Base-by-base conservation (phyloP, 2,888 invertebrate genomes). In the Sialis fuliginosa region DNA sequence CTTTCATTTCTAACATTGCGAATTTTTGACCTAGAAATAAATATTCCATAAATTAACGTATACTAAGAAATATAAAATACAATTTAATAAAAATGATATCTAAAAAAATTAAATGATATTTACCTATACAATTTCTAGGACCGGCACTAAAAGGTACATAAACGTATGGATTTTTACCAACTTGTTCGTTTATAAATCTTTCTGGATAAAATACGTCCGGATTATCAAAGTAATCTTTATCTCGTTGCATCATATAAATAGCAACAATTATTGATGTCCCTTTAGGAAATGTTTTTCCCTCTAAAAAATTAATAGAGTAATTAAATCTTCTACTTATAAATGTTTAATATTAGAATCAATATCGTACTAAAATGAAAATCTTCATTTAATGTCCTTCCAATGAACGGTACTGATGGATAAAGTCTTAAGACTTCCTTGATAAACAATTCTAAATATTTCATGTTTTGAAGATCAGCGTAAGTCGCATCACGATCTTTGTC, bases 361-460 rank as follows among this genome's bases (percentile, higher is more conserved):
- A 12, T 10, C 51, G 46, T 50, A 61, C 61, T 57, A 45, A 57
- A 52, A 50, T 54, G 49, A 5, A 57, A 56, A 40, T 70, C 69
- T 51, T 65, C 61, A 1, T 56, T 58, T 1, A 68, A 54, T 37
- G 56, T 51, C 50, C 74, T 60, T 50, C 63, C 66, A 47, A 69
- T 67, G 1, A 70, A 47, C 2, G 74, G 73, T 2, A 72, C 73
- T 0, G 71, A 63, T 0, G 75, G 72, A 52, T 64, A 73, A 10
- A 75, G 51, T 7, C 75, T 58, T 35, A 74, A 58, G 0, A 68
- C 58, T 56, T 74, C 74, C 52, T 70, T 74, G 40, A 74, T 68
- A 0, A 71, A 69, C 39, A 65, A 52, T 45, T 72, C 72, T 50
- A 74, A 59, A 54, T 72, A 73, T 55, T 69, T 71, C 71, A 74